Base-by-base conservation (phyloP, 2,797 vertebrate genomes). In the Syndactyla subalaris region DNA sequence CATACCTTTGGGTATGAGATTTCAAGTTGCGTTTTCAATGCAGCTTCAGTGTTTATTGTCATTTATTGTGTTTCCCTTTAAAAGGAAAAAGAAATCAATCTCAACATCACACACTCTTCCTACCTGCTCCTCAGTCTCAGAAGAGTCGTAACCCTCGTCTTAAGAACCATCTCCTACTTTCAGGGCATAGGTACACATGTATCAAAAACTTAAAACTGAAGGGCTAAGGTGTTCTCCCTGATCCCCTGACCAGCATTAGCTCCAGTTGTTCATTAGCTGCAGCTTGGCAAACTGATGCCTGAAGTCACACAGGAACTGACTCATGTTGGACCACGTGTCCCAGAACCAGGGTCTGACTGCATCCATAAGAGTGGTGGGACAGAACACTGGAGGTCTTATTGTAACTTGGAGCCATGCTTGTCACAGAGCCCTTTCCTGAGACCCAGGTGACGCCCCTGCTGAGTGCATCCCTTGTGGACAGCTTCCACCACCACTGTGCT, bases 251-350 rank as follows among this genome's bases (percentile, higher is more conserved):
- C 45, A 58, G 1, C 30, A 19, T 58, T 19, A 57, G 8, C 43
- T 85, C 36, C 20, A 32, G 10, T 13, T 59, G 34, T 46, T 79
- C 11, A 0, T 54, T 41, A 67, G n/a, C 77, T 72, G 34, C 41
- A 41, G 54, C 43, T 82, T 51, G 78, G 32, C 16, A 5, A 49
- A 66, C 11, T 24, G 34, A 24, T 23, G 20, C 19, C 39, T 77
- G 29, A 36, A 71, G 3, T 71, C n/a, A 24, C 0, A 1, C 51
- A 49, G 67, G 32, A 92, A 7, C 75, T 15, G 67, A 63, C 36
- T 82, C 4, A 0, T 2, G 22, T 36, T 1, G 3, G 10, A 24
- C 26, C 5, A 6, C 0, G 0, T 43, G 71, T 71, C 49, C 32
- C 58, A 54, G 30, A 12, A 26, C 14, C 0, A 0, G 11, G 15